phyloP scores from a whole-genome alignment of 2,113 vertebrate species.

The Carassius carassius region DNA sequence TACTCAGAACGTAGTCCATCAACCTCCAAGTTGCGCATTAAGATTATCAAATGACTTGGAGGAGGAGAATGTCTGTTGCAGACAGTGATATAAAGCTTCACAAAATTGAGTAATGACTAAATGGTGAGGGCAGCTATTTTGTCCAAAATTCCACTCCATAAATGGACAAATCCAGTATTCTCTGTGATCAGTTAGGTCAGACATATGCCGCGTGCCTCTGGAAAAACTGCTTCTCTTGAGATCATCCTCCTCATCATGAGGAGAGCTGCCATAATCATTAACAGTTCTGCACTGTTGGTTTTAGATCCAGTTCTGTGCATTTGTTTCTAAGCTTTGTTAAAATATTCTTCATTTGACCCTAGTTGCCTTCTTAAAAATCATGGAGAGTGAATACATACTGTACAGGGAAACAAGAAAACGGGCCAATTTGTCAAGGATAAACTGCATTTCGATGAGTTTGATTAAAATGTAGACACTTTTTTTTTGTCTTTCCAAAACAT shows the following conservation, averaged over 20 bases:
- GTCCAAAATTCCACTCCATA: conserved; percentile 52
- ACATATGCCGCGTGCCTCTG: conserved; percentile 33
- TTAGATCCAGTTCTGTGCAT: conserved; percentile 6
- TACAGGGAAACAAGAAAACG: background rate
- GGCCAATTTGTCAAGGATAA: background rate
- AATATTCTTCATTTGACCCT: background rate
- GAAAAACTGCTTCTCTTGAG: conserved; percentile 30
- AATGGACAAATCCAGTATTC: conserved; percentile 38
- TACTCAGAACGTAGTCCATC: background rate
- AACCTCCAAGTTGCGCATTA: background rate
- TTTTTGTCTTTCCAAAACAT: background rate
- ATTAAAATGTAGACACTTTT: background rate
- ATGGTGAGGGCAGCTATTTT: conserved; percentile 32
- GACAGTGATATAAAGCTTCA: background rate
- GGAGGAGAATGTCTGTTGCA: background rate
- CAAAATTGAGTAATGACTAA: conserved; percentile 22
- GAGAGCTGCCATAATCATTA: background rate
- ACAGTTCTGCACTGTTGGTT: background rate
- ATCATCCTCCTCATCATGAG: conserved; percentile 18
- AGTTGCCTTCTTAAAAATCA: background rate
- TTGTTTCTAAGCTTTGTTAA: background rate
- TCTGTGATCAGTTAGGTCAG: conserved; percentile 32
- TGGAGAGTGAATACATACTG: background rate
- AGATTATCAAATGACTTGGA: conserved; percentile 18
- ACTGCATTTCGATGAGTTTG: background rate